A percentile compares a stretch with the other conserved stretches of the same genome.
Evolutionary conservation across 1,140 invertebrate species (phyloP).

Genomic region (Coenobita brevimanus): DNA sequence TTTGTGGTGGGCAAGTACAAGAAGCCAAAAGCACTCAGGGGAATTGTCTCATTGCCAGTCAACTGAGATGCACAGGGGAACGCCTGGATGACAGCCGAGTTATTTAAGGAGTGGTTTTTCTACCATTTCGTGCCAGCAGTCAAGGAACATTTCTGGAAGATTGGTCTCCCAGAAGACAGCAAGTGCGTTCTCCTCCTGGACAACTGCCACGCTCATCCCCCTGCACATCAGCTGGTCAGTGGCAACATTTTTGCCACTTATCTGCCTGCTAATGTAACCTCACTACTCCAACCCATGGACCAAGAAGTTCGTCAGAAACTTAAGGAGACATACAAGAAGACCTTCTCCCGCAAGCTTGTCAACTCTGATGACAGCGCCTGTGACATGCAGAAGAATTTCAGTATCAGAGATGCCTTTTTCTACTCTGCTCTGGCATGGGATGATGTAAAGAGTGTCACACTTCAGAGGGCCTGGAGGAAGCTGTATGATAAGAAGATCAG

Average conservation of each 20-base stretch:
- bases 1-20: conserved; percentile 1
- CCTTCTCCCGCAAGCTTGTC: not conserved
- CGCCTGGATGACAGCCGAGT: not conserved
- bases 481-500: too few relatives aligned
- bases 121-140: conserved; percentile 10
- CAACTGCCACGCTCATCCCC: not conserved
- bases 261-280: too few relatives aligned
- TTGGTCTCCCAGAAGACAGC: conserved; percentile 4
- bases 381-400: not conserved
- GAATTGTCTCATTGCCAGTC: not conserved
- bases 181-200: not conserved
- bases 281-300: conserved; percentile 23
- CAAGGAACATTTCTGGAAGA: conserved; percentile 15
- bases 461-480: conserved; percentile 14
- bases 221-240: not conserved
- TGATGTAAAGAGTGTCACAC: not conserved
- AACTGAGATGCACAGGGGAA: not conserved
- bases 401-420: not conserved
- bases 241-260: conserved; percentile 12
- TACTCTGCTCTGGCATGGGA: not conserved
- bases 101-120: not conserved
- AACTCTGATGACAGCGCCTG: not conserved
- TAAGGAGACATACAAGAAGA: not conserved
- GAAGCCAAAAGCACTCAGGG: not conserved
- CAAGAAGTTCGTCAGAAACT: not conserved